Evolutionary conservation across 2,113 vertebrate species (phyloP).

Genomic region (Suncus etruscus): DNA sequence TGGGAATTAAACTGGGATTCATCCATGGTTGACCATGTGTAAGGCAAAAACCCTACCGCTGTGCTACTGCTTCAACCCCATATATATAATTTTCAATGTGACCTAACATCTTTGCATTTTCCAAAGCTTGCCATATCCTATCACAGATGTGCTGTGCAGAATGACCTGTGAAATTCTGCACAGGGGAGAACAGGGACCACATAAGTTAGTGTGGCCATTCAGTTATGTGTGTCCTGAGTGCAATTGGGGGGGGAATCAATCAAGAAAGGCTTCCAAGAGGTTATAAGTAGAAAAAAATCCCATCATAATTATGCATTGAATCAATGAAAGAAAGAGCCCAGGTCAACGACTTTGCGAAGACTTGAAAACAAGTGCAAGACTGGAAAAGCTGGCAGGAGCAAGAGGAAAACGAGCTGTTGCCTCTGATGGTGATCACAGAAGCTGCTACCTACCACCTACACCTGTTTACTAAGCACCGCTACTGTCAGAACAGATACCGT

Average conservation of each 20-base stretch:
- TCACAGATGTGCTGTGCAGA: conserved; percentile 9
- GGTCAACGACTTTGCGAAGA: not conserved
- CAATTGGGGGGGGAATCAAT: not conserved
- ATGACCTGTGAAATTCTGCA: conserved; percentile 30
- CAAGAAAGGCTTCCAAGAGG: conserved; percentile 19
- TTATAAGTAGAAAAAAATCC: not conserved
- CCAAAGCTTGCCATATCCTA: not conserved
- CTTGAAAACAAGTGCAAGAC: not conserved
- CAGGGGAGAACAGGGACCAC: not conserved
- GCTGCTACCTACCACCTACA: not conserved
- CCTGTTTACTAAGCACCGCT: not conserved
- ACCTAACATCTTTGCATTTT: not conserved
- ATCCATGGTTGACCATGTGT: too few relatives aligned
- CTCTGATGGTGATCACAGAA: not conserved
- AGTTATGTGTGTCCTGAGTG: not conserved
- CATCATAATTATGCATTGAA: not conserved
- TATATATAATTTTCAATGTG: not conserved
- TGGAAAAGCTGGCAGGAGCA: not conserved
- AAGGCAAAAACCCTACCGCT: too few relatives aligned
- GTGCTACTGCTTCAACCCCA: too few relatives aligned
- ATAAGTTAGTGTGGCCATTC: not conserved
- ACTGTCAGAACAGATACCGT: not conserved
- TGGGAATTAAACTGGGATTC: too few relatives aligned
- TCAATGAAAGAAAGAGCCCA: not conserved
- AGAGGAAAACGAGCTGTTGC: too few relatives aligned